Evolutionary conservation across 2,888 invertebrate genomes (phyloP).

Genomic region (Lycia hirtaria): DNA sequence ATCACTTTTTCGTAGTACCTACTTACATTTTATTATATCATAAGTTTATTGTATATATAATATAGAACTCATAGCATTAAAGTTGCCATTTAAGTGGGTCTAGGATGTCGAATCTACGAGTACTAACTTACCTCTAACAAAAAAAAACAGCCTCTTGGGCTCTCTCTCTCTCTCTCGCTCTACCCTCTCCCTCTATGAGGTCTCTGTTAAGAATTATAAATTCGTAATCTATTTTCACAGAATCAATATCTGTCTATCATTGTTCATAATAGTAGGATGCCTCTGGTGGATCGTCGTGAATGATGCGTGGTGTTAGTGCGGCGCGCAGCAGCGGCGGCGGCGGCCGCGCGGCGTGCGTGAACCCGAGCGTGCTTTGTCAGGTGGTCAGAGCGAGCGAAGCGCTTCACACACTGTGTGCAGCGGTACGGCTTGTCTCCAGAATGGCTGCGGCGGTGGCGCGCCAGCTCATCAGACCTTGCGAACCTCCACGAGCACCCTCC

Average conservation of each 20-base stretch:
- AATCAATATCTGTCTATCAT: constrained; percentile 10
- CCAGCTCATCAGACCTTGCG: constrained; percentile 97
- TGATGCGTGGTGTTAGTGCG: constrained; percentile 44
- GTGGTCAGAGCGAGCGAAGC: constrained; percentile 97
- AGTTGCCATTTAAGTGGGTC: no score
- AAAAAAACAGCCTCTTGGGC: no score
- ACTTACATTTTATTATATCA: no score
- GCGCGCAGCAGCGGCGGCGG: constrained; percentile 59
- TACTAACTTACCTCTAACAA: no score
- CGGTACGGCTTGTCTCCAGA: constrained; percentile 97
- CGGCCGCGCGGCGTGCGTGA: constrained; percentile 87
- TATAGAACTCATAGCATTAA: no score
- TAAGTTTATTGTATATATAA: no score
- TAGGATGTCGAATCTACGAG: no score
- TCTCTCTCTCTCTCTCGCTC: no score
- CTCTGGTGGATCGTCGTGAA: constrained; percentile 49
- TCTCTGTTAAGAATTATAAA: no score
- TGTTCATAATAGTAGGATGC: constrained; percentile 62
- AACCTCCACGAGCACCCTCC: constrained; percentile 96
- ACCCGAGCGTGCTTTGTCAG: constrained; percentile 96
- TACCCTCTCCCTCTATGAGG: no score
- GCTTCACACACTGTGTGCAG: constrained; percentile 94
- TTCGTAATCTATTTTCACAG: background rate
- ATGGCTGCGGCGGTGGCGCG: constrained; percentile 96
- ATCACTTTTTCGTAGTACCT: no score